Percentiles rank a stretch among this genome's conserved stretches.
These are phyloP conservation scores for Hirtodrosophila alboralis DNA, from an alignment of 2,888 invertebrate genomes.

Conservation along the genomic window DNA sequence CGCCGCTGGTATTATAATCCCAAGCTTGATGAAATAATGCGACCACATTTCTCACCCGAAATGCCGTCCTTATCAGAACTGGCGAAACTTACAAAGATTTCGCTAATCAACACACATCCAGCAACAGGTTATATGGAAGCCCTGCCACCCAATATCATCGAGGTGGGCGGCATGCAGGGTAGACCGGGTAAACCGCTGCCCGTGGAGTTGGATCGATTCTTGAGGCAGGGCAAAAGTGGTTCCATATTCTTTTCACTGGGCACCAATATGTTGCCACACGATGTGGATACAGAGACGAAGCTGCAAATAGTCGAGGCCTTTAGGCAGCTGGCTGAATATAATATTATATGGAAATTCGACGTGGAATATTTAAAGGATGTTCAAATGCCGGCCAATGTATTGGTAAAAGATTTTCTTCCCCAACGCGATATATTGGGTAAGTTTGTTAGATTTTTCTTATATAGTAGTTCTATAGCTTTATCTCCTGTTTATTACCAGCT, in stretches of 20 bases:
- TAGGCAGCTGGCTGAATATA: constrained; percentile 71
- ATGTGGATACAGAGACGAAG: constrained; percentile 42
- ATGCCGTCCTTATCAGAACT: constrained; percentile 54
- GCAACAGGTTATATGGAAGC: constrained; percentile 71
- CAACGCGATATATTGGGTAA: constrained; percentile 63
- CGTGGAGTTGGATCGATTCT: constrained; percentile 67
- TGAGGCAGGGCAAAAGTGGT: constrained; percentile 68
- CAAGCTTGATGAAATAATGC: constrained; percentile 50
- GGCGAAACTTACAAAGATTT: constrained; percentile 55
- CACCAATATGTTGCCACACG: constrained; percentile 57
- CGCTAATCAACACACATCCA: constrained; percentile 76
- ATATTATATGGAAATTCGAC: constrained; percentile 82
- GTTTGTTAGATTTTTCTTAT: background rate
- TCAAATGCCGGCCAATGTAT: constrained; percentile 34
- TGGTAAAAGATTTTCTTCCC: constrained; percentile 60
- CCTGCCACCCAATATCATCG: constrained; percentile 76
- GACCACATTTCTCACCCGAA: constrained; percentile 40
- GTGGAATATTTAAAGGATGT: constrained; percentile 51
- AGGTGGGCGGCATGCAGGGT: constrained; percentile 81
- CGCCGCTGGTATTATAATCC: constrained; percentile 48
- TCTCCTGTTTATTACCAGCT: constrained; percentile 30
- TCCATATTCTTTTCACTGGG: constrained; percentile 79
- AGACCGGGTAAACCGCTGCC: constrained; percentile 61
- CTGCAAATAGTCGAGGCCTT: constrained; percentile 70
- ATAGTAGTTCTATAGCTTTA: too few relatives aligned